A percentile compares a stretch with the other conserved stretches of the same genome.
phyloP scores from a whole-genome alignment of 2,797 vertebrate genomes.

The Paguma larvata region DNA sequence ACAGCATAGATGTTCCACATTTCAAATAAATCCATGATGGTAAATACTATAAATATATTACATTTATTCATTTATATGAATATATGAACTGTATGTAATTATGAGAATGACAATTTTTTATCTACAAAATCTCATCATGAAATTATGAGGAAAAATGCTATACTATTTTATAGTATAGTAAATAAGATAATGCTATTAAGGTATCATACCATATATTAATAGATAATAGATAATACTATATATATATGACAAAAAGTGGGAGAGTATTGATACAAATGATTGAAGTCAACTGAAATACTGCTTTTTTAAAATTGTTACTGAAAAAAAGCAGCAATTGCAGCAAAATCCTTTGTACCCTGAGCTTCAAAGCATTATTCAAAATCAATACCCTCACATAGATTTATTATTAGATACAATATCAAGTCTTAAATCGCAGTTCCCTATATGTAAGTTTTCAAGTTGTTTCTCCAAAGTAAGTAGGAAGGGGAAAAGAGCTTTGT shows the following conservation, averaged over 20 bases:
- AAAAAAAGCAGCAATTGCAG: slow-evolving; percentile 2
- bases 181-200: neutral
- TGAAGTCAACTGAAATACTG: neutral
- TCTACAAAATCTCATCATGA: neutral
- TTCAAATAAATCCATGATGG: neutral
- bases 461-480: slow-evolving; percentile 64
- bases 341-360: neutral
- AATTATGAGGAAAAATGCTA: neutral
- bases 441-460: slow-evolving; percentile 59
- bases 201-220: neutral
- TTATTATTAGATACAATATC: slow-evolving; percentile 70
- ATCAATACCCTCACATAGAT: slow-evolving; percentile 2
- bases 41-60: neutral
- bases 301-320: neutral
- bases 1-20: neutral
- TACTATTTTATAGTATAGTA: neutral
- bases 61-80: neutral
- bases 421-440: slow-evolving; percentile 45
- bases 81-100: neutral
- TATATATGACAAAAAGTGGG: neutral
- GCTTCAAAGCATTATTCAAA: slow-evolving; percentile 60
- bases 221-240: neutral
- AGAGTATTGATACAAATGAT: neutral
- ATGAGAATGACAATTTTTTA: neutral
- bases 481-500: slow-evolving; percentile 57